phyloP scores from a whole-genome alignment of 2,113 vertebrate species.

The Nothoprocta pentlandii region DNA sequence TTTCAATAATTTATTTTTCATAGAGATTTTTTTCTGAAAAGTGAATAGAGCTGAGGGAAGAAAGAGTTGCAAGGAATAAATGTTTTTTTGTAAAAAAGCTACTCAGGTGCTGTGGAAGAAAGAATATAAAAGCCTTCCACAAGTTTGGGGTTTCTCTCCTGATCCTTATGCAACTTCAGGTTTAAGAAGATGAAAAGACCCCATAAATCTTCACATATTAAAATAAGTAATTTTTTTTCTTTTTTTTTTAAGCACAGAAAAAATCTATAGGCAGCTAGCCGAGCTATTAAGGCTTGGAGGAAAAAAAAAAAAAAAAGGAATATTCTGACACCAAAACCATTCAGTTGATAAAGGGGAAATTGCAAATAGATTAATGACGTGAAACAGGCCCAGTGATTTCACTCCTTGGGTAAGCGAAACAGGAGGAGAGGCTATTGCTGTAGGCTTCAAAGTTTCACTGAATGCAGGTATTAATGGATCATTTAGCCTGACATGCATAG shows the following conservation, averaged over 20 bases:
- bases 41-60: not conserved
- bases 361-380: not conserved
- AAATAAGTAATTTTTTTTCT: not conserved
- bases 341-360: slow-evolving; percentile 27
- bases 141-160: not conserved
- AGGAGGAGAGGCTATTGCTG: not conserved
- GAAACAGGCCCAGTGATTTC: not conserved
- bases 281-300: not conserved
- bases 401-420: not conserved
- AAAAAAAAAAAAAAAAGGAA: not conserved
- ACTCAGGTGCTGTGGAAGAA: not conserved
- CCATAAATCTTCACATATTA: not conserved
- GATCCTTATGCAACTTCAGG: not conserved
- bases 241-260: not conserved
- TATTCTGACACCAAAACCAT: not conserved
- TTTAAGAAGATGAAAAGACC: not conserved
- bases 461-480: not conserved
- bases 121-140: not conserved
- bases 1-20: not conserved
- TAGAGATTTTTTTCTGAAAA: not conserved
- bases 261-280: not conserved
- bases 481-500: not conserved
- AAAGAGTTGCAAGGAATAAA: not conserved
- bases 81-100: not conserved
- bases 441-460: not conserved